phyloP scores from a whole-genome alignment of 64 coral and sea anemone species.

The Astreopora myriophthalma region DNA sequence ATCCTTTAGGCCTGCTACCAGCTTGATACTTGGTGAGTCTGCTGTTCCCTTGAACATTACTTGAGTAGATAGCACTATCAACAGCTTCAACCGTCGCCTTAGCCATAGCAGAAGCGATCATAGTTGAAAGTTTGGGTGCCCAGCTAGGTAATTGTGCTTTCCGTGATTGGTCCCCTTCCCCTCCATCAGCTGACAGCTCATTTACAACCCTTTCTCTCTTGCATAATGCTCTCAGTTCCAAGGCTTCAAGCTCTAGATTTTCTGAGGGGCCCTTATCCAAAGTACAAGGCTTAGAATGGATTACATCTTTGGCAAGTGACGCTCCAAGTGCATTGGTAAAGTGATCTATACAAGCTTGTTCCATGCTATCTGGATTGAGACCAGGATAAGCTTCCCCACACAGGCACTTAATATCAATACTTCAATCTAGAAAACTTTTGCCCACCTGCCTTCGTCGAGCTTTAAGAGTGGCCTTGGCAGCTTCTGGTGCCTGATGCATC shows the following conservation, averaged over 20 bases:
- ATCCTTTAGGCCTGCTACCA: not conserved
- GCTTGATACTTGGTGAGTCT: not conserved
- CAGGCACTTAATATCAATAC: conserved; percentile 51
- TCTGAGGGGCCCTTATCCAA: conserved; percentile 49
- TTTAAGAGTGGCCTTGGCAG: conserved; percentile 45
- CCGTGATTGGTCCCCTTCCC: not conserved
- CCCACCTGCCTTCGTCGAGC: conserved; percentile 44
- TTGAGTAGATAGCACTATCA: not conserved
- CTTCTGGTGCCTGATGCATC: conserved; percentile 29
- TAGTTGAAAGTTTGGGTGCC: conserved; percentile 43
- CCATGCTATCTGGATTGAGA: conserved; percentile 9
- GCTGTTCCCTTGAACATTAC: not conserved
- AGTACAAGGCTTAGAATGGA: conserved; percentile 16
- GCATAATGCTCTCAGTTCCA: conserved; percentile 29
- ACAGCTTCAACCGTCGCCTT: conserved; percentile 48
- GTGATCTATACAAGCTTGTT: conserved; percentile 51
- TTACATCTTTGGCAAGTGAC: not conserved
- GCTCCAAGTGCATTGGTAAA: conserved; percentile 41
- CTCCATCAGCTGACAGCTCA: conserved; percentile 26
- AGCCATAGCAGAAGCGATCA: conserved; percentile 45
- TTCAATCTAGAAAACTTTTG: conserved; percentile 47
- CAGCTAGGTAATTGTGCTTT: conserved; percentile 4
- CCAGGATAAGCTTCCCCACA: conserved; percentile 33
- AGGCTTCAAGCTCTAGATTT: conserved; percentile 47
- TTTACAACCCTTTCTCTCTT: conserved; percentile 38